Conservation (phyloP, 2,113 vertebrate genomes). For the Gobiocypris rarus region DNA sequence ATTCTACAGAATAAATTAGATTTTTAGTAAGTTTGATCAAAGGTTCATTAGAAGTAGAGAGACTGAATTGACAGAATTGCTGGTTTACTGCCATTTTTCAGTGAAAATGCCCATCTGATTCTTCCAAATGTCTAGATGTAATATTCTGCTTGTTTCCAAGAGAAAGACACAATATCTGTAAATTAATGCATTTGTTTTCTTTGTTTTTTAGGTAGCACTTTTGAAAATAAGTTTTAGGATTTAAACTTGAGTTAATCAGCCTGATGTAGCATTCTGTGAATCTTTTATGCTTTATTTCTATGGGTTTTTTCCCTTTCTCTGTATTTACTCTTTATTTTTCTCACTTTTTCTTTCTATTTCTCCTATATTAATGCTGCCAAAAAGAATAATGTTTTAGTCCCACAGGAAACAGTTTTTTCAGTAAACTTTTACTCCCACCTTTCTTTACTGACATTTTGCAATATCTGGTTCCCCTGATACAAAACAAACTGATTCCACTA, state of each 20-base stretch:
- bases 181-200: conserved; percentile 26
- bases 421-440: conserved; percentile 33
- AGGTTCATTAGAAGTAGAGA: no score
- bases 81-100: conserved; percentile 29
- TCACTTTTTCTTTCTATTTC: not conserved
- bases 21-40: no score
- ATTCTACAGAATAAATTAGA: no score
- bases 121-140: conserved; percentile 6
- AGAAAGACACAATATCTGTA: conserved; percentile 24
- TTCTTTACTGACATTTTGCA: conserved; percentile 34
- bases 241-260: conserved; percentile 41
- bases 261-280: conserved; percentile 27
- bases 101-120: conserved; percentile 15
- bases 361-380: conserved; percentile 50
- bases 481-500: not conserved
- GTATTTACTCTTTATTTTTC: conserved; percentile 6
- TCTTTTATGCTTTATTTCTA: conserved; percentile 9
- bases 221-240: conserved; percentile 41
- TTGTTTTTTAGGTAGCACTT: conserved; percentile 12
- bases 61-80: not conserved
- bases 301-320: not conserved
- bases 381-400: conserved; percentile 66
- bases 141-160: conserved; percentile 30
- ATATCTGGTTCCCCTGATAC: conserved; percentile 9
- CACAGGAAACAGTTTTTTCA: conserved; percentile 43